phyloP scores from a whole-genome alignment of 2,888 invertebrate genomes.

The Nymphalis polychloros region DNA sequence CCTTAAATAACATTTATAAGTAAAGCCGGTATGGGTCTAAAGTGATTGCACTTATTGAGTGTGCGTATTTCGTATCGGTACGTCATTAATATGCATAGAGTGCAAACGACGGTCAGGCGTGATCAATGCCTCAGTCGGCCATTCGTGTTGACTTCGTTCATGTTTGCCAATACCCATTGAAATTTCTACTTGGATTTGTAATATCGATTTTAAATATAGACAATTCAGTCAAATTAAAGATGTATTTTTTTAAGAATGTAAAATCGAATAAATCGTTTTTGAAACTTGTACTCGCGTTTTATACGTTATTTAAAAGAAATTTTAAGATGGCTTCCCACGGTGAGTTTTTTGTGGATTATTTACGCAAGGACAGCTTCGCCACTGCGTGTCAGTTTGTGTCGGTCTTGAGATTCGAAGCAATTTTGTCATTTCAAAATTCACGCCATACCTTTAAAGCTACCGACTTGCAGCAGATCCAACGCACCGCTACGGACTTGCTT shows the following conservation, averaged over 20 bases:
- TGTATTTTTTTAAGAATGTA: background rate
- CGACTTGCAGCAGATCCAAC: no score
- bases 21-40: background rate
- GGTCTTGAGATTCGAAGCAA: no score
- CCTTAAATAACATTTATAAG: no score
- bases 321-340: no score
- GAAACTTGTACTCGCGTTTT: no score
- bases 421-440: no score
- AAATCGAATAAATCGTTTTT: background rate
- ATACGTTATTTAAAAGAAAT: no score
- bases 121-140: conserved; percentile 23
- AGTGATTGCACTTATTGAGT: conserved; percentile 7
- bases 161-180: conserved; percentile 26
- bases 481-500: no score
- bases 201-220: conserved; percentile 1
- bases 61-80: conserved; percentile 15
- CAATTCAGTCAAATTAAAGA: background rate
- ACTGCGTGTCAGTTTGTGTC: no score
- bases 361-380: no score
- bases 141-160: conserved; percentile 22
- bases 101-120: conserved; percentile 27
- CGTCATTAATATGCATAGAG: conserved; percentile 33
- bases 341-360: no score
- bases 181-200: conserved; percentile 15
- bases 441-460: no score